Conservation (phyloP, 2,888 invertebrate species). For the Atethmia centrago region DNA sequence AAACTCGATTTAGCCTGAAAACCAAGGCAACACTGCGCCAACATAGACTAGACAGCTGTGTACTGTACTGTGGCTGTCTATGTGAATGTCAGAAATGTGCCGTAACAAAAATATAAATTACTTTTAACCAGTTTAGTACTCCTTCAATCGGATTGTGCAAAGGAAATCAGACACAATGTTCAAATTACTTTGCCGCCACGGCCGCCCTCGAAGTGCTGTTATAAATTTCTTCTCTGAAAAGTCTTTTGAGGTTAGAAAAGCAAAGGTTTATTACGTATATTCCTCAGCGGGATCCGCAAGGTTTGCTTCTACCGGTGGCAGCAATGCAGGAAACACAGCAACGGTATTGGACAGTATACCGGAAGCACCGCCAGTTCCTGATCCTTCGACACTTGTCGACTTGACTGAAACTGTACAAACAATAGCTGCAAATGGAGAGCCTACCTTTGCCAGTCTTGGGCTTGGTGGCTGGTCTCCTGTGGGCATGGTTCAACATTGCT, state of each 20-base stretch:
- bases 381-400: conserved; percentile 76
- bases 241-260: conserved; percentile 87
- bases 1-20: too few relatives aligned
- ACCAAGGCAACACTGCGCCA: too few relatives aligned
- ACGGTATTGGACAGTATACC: conserved; percentile 82
- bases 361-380: conserved; percentile 87
- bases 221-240: conserved; percentile 83
- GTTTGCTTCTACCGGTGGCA: conserved; percentile 79
- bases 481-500: conserved; percentile 94
- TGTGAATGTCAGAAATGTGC: conserved; percentile 73
- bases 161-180: conserved; percentile 78
- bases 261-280: conserved; percentile 85
- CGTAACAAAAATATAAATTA: conserved; percentile 68
- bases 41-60: too few relatives aligned
- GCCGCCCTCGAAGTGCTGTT: conserved; percentile 80
- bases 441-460: conserved; percentile 95
- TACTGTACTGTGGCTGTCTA: too few relatives aligned
- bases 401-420: conserved; percentile 82
- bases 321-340: conserved; percentile 76
- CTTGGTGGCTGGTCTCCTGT: conserved; percentile 96
- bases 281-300: conserved; percentile 82
- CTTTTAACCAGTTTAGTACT: conserved; percentile 38
- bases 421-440: conserved; percentile 92
- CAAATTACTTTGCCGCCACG: conserved; percentile 84
- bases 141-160: conserved; percentile 15